Evolutionary conservation across 1,140 invertebrate genomes (phyloP).

Genomic region (Eriocheir sinensis): DNA sequence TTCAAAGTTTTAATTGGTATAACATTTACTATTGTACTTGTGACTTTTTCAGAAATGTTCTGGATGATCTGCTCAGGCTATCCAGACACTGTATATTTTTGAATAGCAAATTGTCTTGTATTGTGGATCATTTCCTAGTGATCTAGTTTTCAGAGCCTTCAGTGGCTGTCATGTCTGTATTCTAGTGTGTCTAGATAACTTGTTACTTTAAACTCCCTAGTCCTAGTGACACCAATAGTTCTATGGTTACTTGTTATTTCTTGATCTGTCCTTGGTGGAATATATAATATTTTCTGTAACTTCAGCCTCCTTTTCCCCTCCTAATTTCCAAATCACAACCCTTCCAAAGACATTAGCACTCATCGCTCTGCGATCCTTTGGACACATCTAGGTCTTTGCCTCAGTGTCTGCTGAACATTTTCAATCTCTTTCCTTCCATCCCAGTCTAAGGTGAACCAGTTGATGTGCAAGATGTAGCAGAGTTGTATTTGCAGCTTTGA

Average conservation of each 20-base stretch:
- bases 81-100: slow-evolving; percentile 3
- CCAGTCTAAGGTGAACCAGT: neutral
- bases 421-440: neutral
- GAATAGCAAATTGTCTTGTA: neutral
- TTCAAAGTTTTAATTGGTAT: neutral
- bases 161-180: neutral
- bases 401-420: neutral
- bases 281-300: neutral
- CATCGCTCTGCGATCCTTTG: neutral
- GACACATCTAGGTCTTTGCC: neutral
- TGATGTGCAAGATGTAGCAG: neutral
- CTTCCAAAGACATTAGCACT: neutral
- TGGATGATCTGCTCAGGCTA: neutral
- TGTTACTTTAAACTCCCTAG: neutral
- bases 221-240: neutral
- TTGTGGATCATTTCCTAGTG: neutral
- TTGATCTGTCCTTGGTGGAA: neutral
- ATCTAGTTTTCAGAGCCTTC: neutral
- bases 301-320: neutral
- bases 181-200: neutral
- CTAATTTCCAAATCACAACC: neutral
- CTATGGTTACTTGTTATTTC: neutral
- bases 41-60: slow-evolving; percentile 11
- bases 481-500: neutral
- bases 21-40: neutral